Evolutionary conservation across 1,140 invertebrate genomes (phyloP).

Genomic region (Batillaria attramentaria): DNA sequence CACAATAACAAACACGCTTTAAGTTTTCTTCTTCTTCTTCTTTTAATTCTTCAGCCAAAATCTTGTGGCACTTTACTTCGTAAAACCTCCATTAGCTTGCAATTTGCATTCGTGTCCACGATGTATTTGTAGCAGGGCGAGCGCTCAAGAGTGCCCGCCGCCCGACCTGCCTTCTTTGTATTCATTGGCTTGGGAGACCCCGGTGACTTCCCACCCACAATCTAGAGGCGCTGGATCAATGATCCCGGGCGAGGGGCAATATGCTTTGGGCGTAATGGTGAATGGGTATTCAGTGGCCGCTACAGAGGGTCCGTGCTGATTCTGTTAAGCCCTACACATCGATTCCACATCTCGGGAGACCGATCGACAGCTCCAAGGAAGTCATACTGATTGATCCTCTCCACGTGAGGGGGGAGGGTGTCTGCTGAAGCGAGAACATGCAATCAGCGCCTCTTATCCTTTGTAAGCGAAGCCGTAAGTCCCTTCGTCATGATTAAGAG

Average conservation of each 20-base stretch:
- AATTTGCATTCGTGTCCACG: conserved; percentile 3
- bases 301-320: background rate
- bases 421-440: background rate
- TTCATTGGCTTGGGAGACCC: conserved; percentile 16
- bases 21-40: background rate
- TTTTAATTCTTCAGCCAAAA: background rate
- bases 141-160: background rate
- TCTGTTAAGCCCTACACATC: background rate
- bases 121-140: background rate
- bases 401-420: background rate
- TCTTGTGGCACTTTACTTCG: too few species aligned
- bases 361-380: too few species aligned
- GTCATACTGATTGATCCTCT: background rate
- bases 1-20: background rate
- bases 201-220: background rate
- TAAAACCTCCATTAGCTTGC: background rate
- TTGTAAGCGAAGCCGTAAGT: too few species aligned
- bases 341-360: too few species aligned
- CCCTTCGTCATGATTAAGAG: background rate
- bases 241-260: background rate
- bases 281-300: background rate
- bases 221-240: background rate
- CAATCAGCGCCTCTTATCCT: background rate
- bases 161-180: conserved; percentile 17
- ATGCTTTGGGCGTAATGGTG: too few species aligned